Evolutionary conservation across 1,140 invertebrate genomes (phyloP).

Genomic region (Trichonephila clavipes): DNA sequence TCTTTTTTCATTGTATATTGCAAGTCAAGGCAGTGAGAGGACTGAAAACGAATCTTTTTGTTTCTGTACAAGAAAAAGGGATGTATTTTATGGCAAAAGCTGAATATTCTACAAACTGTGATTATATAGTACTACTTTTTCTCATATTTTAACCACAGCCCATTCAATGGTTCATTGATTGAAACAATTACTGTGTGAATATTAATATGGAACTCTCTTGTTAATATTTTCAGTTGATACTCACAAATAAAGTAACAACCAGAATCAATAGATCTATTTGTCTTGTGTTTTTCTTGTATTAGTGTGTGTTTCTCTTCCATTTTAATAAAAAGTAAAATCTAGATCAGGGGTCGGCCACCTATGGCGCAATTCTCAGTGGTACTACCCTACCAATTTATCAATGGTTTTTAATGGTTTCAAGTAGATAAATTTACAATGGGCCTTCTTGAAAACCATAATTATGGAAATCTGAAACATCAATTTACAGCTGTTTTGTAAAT

Average conservation of each 20-base stretch:
- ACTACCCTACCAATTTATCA: too few relatives aligned
- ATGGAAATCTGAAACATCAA: too few relatives aligned
- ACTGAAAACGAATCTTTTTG: slow-evolving; percentile 1
- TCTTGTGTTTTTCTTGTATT: neutral
- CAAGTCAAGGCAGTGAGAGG: neutral
- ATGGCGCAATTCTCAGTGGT: too few relatives aligned
- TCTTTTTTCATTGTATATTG: slow-evolving; percentile 58
- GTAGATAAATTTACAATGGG: too few relatives aligned
- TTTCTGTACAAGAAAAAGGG: neutral
- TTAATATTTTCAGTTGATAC: slow-evolving; percentile 70
- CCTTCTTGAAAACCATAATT: too few relatives aligned
- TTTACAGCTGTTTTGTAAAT: too few relatives aligned
- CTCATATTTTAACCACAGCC: slow-evolving; percentile 66
- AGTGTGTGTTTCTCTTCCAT: too few relatives aligned
- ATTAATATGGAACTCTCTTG: slow-evolving; percentile 71
- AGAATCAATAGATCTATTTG: slow-evolving; percentile 10
- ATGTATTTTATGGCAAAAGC: neutral
- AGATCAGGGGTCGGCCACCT: too few relatives aligned
- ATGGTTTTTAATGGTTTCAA: too few relatives aligned
- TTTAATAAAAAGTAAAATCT: too few relatives aligned
- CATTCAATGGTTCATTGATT: slow-evolving; percentile 57
- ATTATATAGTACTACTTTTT: slow-evolving; percentile 69
- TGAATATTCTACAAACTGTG: slow-evolving; percentile 69
- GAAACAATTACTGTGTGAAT: slow-evolving; percentile 67
- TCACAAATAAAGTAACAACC: slow-evolving; percentile 73